Evolutionary conservation across 2,113 vertebrate species (phyloP), one percentile per base, ranked within the genome.

Genomic region (Anoplopoma fimbria): DNA sequence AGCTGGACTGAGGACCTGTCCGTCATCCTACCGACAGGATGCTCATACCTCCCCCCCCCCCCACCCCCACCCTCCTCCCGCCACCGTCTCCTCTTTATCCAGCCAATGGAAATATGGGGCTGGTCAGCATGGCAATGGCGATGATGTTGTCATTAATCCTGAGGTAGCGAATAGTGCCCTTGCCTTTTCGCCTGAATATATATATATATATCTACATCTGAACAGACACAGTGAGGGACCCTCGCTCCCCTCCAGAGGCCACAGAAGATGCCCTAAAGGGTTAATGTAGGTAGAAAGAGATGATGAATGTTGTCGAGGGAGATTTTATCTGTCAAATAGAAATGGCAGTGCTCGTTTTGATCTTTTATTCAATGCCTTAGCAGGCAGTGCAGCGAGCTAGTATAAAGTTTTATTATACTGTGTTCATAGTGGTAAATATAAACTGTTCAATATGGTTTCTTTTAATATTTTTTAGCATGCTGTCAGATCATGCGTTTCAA

Each of bases 181-280:
- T 94, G 88, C 88, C 89, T 89, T n/a, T 89, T 93, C 92, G 92
- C 87, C 91, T 88, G 79, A 86, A 86, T 88, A 87, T 90, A 92
- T 92, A 93, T 94, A 86, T 88, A 87, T 90, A 92, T 92, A 93
- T 94, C 90, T 93, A 92, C 90, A 92, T 93, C 84, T 71, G 67
- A 86, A 87, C 90, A 93, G 89, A 87, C 83, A 72, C 87, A 63
- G 73, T 9, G 33, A 81, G 79, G 86, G 88, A 85, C 79, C 83
- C 86, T 51, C 69, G 12, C 76, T 55, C 71, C 83, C 87, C 87
- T 86, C 82, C 74, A 65, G 77, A 84, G 88, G 88, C 91, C 83
- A 76, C 47, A 83, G 61, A 65, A 74, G 69, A 51, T 58, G 77
- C 76, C 82, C 81, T 19, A 36, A 84, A 81, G 90, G 90, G 87